phyloP scores from a whole-genome alignment of 2,113 vertebrate species.

The Oreocharis arfaki region DNA sequence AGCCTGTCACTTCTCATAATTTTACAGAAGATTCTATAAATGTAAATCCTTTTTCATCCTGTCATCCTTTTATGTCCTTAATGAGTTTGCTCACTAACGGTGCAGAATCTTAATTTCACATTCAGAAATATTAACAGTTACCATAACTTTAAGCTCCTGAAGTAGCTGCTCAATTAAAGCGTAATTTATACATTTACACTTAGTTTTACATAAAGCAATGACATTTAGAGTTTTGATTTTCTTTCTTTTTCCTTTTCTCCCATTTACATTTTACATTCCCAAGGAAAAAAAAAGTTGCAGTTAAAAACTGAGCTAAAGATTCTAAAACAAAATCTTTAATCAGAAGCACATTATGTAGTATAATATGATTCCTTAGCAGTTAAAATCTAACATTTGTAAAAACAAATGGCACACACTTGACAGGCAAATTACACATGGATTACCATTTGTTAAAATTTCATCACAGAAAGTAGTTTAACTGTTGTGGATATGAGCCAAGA shows the following conservation, averaged over 20 bases:
- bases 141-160: slow-evolving; percentile 62
- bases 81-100: slow-evolving; percentile 75
- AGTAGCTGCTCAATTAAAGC: slow-evolving; percentile 67
- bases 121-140: slow-evolving; percentile 71
- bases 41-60: slow-evolving; percentile 76
- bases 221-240: background rate
- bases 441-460: slow-evolving; percentile 68
- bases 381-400: slow-evolving; percentile 55
- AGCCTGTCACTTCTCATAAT: slow-evolving; percentile 75
- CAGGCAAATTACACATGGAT: slow-evolving; percentile 68
- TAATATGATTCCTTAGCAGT: slow-evolving; percentile 22
- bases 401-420: slow-evolving; percentile 60
- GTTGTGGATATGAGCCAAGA: slow-evolving; percentile 48
- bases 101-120: slow-evolving; percentile 72
- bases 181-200: slow-evolving; percentile 14
- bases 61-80: slow-evolving; percentile 74
- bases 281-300: background rate
- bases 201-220: slow-evolving; percentile 29
- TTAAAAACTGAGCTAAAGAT: background rate
- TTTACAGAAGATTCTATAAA: slow-evolving; percentile 74
- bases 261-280: background rate
- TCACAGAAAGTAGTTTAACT: slow-evolving; percentile 69
- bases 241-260: background rate
- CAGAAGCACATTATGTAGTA: slow-evolving; percentile 8
- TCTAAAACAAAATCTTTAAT: slow-evolving; percentile 18